phyloP scores from a whole-genome alignment of 2,113 vertebrate species.

The Aramus guarauna region DNA sequence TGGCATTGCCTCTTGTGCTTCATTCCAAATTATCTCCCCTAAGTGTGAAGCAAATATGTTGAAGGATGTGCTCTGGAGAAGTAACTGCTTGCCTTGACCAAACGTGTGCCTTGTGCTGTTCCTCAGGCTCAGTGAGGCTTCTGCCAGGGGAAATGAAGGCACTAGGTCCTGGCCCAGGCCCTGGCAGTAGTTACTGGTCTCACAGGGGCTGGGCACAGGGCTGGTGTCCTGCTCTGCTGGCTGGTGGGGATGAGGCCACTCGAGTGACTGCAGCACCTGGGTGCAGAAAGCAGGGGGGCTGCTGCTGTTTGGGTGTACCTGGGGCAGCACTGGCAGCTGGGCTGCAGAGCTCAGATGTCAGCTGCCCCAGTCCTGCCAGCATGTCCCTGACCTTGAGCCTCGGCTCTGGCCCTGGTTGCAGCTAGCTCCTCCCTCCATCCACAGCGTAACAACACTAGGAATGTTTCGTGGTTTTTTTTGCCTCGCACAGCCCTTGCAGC shows the following conservation, averaged over 20 bases:
- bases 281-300: neutral
- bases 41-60: neutral
- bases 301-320: neutral
- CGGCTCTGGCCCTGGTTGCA: too few species aligned
- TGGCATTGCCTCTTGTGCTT: neutral
- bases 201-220: too few species aligned
- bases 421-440: too few species aligned
- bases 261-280: neutral
- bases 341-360: too few species aligned
- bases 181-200: accelerated
- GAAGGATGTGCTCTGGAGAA: accelerated
- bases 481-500: accelerated
- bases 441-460: too few species aligned
- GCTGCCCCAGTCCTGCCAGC: too few species aligned
- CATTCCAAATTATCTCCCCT: accelerated
- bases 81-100: neutral
- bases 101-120: accelerated
- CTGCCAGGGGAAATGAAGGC: accelerated
- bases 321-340: accelerated
- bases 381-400: too few species aligned
- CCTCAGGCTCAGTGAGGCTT: accelerated
- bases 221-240: too few species aligned
- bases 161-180: accelerated
- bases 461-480: too few species aligned
- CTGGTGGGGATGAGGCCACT: neutral